A percentile compares a stretch with the other conserved stretches of the same genome.
These are phyloP conservation scores for Illadopsis cleaveri DNA, from an alignment of 2,113 vertebrate species.

Conservation along the genomic window DNA sequence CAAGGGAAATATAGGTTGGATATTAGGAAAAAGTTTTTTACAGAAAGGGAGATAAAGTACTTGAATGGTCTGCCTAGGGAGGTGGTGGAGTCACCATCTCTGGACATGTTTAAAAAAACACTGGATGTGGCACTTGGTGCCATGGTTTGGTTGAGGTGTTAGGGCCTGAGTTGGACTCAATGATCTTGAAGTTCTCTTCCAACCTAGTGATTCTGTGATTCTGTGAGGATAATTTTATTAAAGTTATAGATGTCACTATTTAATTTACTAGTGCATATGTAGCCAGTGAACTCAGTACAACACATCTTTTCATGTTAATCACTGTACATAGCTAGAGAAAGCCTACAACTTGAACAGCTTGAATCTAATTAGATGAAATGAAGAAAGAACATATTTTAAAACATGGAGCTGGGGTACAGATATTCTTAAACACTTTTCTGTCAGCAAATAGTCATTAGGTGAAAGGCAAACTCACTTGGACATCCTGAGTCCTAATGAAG, in stretches of 20 bases:
- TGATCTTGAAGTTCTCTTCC: background rate
- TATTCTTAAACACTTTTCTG: background rate
- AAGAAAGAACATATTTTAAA: background rate
- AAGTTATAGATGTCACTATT: background rate
- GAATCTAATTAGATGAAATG: background rate
- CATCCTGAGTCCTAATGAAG: background rate
- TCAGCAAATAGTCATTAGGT: background rate
- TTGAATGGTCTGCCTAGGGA: background rate
- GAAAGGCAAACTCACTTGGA: background rate
- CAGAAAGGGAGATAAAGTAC: accelerated
- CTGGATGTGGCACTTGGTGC: background rate
- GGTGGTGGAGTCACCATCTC: background rate
- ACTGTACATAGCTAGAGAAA: background rate
- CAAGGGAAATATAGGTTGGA: background rate
- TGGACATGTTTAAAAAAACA: background rate
- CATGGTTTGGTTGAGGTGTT: background rate
- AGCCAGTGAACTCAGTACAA: background rate
- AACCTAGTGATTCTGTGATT: background rate
- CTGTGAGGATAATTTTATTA: background rate
- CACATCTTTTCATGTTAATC: background rate
- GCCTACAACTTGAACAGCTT: background rate
- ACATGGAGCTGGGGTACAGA: background rate
- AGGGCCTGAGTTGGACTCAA: background rate
- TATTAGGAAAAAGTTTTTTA: background rate
- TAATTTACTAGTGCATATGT: background rate